Evolutionary conservation across 2,797 vertebrate genomes (phyloP).

Genomic region (Prionace glauca): DNA sequence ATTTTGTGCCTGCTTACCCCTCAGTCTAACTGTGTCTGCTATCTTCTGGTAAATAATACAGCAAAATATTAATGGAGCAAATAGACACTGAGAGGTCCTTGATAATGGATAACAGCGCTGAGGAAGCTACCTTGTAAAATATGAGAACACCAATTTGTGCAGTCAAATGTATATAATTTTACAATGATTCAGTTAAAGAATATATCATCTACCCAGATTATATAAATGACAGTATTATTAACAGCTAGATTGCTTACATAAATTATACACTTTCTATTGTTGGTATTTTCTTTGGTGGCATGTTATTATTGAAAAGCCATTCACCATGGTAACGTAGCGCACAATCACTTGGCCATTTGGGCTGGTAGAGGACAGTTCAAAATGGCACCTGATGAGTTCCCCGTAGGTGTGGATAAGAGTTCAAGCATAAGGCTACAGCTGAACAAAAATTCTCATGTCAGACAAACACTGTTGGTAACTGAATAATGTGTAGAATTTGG

Average conservation of each 20-base stretch:
- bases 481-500: background rate
- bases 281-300: background rate
- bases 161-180: background rate
- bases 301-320: background rate
- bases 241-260: background rate
- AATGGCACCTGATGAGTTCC: background rate
- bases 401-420: background rate
- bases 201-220: background rate
- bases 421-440: background rate
- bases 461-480: background rate
- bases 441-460: background rate
- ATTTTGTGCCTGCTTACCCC: background rate
- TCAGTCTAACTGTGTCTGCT: background rate
- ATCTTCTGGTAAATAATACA: background rate
- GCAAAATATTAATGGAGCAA: background rate
- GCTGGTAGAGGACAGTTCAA: background rate
- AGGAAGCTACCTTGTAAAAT: background rate
- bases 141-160: background rate
- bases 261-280: background rate
- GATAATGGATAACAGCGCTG: background rate
- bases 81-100: background rate
- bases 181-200: slow-evolving; percentile 1
- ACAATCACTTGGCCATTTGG: background rate
- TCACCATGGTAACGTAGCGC: background rate
- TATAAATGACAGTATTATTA: background rate